Conservation (phyloP, 2,888 invertebrate genomes). For the Marronus borbonicus region DNA sequence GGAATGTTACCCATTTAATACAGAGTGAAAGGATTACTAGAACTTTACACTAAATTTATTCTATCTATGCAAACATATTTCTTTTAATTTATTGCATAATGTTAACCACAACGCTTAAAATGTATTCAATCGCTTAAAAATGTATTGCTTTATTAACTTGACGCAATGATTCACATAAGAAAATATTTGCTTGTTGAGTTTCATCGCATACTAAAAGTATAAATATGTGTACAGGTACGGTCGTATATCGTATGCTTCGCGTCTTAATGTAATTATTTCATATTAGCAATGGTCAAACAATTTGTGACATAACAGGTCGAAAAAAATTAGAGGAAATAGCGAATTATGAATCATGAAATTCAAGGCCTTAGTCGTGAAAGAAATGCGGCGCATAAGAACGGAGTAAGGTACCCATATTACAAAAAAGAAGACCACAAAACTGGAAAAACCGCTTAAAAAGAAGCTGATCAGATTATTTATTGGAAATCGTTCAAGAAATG, state of each 20-base stretch:
- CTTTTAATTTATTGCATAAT: not conserved
- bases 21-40: not conserved
- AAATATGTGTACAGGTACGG: not conserved
- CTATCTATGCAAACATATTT: not conserved
- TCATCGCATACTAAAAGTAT: no score
- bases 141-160: not conserved
- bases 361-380: slow-evolving; percentile 45
- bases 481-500: no score
- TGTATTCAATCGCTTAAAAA: no score
- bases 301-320: slow-evolving; percentile 38
- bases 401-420: not conserved
- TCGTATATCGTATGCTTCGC: not conserved
- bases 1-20: not conserved
- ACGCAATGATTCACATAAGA: slow-evolving; percentile 3
- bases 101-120: not conserved
- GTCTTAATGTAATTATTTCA: slow-evolving; percentile 25
- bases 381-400: slow-evolving; percentile 12
- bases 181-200: not conserved
- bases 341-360: slow-evolving; percentile 46
- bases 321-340: slow-evolving; percentile 43
- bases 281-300: slow-evolving; percentile 35
- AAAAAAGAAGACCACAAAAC: slow-evolving; percentile 20
- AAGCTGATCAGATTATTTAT: no score
- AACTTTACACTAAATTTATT: not conserved
- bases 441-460: no score